Conservation (phyloP, 1,140 invertebrate genomes). For the Tetragonula clypearis region DNA sequence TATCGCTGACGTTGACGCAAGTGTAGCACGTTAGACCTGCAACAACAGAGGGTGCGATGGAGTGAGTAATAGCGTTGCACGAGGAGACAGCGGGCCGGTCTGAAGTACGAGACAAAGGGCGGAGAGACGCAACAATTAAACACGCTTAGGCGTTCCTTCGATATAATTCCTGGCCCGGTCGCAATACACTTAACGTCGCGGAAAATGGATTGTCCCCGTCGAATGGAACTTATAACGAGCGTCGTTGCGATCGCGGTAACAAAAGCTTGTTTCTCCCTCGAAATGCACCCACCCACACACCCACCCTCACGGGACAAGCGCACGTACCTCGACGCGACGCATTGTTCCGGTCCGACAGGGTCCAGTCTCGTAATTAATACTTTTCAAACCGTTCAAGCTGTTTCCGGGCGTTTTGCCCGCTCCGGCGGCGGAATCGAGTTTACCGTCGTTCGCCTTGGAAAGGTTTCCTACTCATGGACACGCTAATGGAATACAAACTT, state of each 20-base stretch:
- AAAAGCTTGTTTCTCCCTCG: slow-evolving; percentile 20
- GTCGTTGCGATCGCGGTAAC: slow-evolving; percentile 2
- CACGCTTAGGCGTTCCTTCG: slow-evolving; percentile 48
- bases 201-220: slow-evolving; percentile 45
- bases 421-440: background rate
- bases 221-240: slow-evolving; percentile 25
- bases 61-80: slow-evolving; percentile 45
- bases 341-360: background rate
- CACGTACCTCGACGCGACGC: background rate
- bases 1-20: slow-evolving; percentile 87
- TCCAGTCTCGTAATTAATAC: slow-evolving; percentile 36
- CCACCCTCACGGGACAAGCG: background rate
- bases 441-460: background rate
- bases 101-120: slow-evolving; percentile 36
- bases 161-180: slow-evolving; percentile 31
- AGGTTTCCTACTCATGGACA: background rate
- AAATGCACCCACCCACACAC: slow-evolving; percentile 9
- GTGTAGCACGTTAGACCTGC: slow-evolving; percentile 85
- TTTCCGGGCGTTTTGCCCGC: background rate
- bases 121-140: slow-evolving; percentile 52
- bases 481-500: slow-evolving; percentile 20
- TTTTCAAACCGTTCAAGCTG: slow-evolving; percentile 15
- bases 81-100: slow-evolving; percentile 1
- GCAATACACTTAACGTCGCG: slow-evolving; percentile 34
- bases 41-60: slow-evolving; percentile 65